Evolutionary conservation across 2,888 invertebrate species (phyloP).

Genomic region (Itoplectis maculator): DNA sequence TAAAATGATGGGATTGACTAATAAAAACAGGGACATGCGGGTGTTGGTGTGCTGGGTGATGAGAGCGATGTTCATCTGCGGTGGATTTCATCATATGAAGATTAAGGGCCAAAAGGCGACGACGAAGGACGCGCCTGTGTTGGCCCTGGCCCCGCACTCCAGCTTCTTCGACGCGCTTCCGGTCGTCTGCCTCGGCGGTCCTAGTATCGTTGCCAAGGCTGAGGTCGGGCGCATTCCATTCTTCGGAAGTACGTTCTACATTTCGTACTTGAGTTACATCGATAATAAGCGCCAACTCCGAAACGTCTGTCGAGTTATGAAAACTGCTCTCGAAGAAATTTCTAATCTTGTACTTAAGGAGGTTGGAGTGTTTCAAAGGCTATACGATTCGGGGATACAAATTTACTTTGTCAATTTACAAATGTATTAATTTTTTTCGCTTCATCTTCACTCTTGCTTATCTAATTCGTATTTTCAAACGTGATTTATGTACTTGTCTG

Average conservation of each 20-base stretch:
- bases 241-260: conserved; percentile 93
- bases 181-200: conserved; percentile 93
- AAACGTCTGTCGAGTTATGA: neutral
- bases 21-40: conserved; percentile 87
- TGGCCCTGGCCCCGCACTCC: conserved; percentile 96
- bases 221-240: conserved; percentile 93
- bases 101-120: conserved; percentile 89
- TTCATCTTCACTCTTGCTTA: too few relatives aligned
- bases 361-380: too few relatives aligned
- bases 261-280: conserved; percentile 34
- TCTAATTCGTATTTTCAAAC: too few relatives aligned
- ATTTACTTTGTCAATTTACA: too few relatives aligned
- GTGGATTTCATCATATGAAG: conserved; percentile 93
- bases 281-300: neutral
- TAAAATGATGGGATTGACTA: neutral
- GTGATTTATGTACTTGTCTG: too few relatives aligned
- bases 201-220: conserved; percentile 95
- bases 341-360: neutral
- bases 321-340: neutral
- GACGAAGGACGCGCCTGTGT: conserved; percentile 91
- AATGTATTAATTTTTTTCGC: too few relatives aligned
- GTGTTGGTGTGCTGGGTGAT: conserved; percentile 89
- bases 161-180: conserved; percentile 95
- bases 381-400: too few relatives aligned
- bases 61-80: conserved; percentile 91